These are phyloP conservation scores for Suncus etruscus DNA, from an alignment of 2,113 vertebrate species.

Conservation along the genomic window DNA sequence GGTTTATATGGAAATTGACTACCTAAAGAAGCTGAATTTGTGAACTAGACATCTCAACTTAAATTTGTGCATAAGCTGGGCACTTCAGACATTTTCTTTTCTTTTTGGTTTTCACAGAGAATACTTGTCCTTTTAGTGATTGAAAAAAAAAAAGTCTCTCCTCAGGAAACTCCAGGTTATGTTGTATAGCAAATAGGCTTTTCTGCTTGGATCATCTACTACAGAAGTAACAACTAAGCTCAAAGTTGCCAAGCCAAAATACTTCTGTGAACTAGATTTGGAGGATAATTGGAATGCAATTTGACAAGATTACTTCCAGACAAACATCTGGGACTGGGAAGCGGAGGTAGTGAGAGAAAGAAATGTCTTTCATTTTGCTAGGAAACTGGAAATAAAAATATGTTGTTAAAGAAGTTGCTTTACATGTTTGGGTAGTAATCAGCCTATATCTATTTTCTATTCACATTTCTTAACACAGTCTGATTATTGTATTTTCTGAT, in stretches of 20 bases:
- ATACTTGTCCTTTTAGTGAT: background rate
- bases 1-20: background rate
- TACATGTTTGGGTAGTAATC: background rate
- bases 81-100: background rate
- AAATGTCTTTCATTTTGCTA: conserved; percentile 53
- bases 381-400: conserved; percentile 59
- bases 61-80: conserved; percentile 17
- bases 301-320: conserved; percentile 42
- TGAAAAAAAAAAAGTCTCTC: conserved; percentile 15
- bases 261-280: conserved; percentile 8
- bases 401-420: conserved; percentile 3
- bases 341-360: background rate
- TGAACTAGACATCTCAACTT: background rate
- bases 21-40: background rate
- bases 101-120: conserved; percentile 18
- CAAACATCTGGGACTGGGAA: conserved; percentile 44
- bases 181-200: conserved; percentile 44
- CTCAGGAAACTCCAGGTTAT: conserved; percentile 29
- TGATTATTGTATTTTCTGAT: conserved; percentile 31
- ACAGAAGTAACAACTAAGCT: conserved; percentile 25
- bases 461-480: conserved; percentile 51
- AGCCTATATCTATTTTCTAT: conserved; percentile 44
- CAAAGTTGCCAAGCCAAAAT: conserved; percentile 49
- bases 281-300: conserved; percentile 29
- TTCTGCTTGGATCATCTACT: conserved; percentile 40